Conservation (phyloP, 2,113 vertebrate species). For the Jaculus jaculus region DNA sequence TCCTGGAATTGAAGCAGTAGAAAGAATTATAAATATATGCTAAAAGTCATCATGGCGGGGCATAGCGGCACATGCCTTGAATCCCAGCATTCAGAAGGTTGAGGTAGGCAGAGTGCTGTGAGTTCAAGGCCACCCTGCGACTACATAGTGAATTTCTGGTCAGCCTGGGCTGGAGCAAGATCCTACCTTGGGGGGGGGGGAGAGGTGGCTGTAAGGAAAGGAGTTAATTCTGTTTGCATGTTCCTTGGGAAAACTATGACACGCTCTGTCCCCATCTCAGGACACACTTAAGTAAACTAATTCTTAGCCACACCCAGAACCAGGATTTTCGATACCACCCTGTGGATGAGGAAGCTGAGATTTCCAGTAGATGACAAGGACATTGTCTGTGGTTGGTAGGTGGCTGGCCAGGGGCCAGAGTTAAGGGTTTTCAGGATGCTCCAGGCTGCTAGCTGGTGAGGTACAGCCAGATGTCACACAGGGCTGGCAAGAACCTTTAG, state of each 20-base stretch:
- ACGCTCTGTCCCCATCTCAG: not conserved
- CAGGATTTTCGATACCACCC: not conserved
- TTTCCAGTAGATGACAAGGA: not conserved
- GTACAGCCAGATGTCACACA: not conserved
- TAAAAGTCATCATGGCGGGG: not conserved
- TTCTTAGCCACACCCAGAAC: not conserved
- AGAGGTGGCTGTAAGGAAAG: not conserved
- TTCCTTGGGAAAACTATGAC: not conserved
- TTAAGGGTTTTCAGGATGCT: not conserved
- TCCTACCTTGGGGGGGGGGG: no score
- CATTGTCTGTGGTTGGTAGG: not conserved
- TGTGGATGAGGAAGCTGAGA: not conserved
- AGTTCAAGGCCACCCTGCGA: no score
- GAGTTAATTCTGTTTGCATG: not conserved
- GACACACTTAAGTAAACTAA: not conserved
- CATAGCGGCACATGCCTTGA: no score
- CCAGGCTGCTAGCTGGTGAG: not conserved
- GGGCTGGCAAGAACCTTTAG: not conserved
- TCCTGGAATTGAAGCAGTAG: not conserved
- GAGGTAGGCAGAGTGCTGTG: no score
- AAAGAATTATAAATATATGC: not conserved
- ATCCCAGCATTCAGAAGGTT: no score
- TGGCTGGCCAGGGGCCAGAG: not conserved
- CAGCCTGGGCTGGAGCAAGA: no score
- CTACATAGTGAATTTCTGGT: no score